These are phyloP conservation scores for Lagenorhynchus albirostris DNA, from an alignment of 2,113 vertebrate species.

Conservation along the genomic window DNA sequence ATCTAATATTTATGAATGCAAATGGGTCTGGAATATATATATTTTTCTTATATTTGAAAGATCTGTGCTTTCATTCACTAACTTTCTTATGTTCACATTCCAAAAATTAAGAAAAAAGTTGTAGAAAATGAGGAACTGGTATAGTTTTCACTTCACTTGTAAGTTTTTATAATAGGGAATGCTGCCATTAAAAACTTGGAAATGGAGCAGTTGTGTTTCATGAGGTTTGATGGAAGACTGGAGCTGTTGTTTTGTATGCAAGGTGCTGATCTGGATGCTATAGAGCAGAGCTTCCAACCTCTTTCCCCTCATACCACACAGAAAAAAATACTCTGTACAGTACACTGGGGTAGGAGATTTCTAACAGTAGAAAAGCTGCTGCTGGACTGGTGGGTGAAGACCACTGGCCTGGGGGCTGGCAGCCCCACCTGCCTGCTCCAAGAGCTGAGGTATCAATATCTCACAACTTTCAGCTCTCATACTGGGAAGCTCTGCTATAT, in stretches of 20 bases:
- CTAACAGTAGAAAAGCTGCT: not conserved
- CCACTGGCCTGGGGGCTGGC: not conserved
- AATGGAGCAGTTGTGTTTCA: slow-evolving; percentile 7
- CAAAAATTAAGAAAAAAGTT: slow-evolving; percentile 28
- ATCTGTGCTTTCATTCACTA: slow-evolving; percentile 5
- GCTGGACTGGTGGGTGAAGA: not conserved
- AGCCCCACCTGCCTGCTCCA: not conserved
- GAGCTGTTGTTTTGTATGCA: not conserved
- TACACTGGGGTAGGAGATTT: not conserved
- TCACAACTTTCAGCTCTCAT: not conserved
- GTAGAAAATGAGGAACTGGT: not conserved
- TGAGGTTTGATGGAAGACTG: not conserved
- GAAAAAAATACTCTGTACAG: not conserved
- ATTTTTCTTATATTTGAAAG: not conserved
- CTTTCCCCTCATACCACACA: not conserved
- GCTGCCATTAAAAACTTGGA: not conserved
- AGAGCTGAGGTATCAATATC: not conserved
- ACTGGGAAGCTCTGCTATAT: not conserved
- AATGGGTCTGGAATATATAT: not conserved
- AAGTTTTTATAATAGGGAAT: not conserved
- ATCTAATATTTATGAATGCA: slow-evolving; percentile 26
- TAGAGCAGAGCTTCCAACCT: not conserved
- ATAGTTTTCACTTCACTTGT: slow-evolving; percentile 23
- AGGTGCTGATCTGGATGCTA: not conserved
- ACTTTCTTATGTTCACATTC: not conserved